Conservation (phyloP, 2,797 vertebrate species). For the Sebastes nivosus region DNA sequence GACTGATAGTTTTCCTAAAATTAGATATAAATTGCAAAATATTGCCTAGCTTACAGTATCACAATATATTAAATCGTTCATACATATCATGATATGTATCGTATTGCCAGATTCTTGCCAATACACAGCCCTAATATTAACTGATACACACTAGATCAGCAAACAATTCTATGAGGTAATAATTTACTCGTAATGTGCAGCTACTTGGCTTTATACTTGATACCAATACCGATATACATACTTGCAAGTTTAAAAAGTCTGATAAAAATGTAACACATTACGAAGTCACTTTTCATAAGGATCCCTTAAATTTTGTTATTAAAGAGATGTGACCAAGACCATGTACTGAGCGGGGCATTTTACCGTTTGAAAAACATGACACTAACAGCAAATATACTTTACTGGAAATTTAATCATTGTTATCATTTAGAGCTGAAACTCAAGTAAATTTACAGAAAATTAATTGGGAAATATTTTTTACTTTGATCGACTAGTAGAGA, state of each 20-base stretch:
- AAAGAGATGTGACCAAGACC: background rate
- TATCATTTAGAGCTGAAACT: background rate
- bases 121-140: background rate
- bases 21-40: too few species aligned
- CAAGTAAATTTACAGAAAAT: background rate
- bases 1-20: too few species aligned
- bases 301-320: background rate
- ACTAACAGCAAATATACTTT: background rate
- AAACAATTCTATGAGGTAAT: background rate
- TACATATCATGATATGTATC: too few species aligned
- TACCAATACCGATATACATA: background rate
- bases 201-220: background rate
- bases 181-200: background rate
- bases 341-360: background rate
- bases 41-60: too few species aligned
- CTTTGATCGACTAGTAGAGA: background rate
- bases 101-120: too few species aligned
- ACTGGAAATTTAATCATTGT: background rate
- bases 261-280: background rate
- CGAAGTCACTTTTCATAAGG: background rate
- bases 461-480: background rate
- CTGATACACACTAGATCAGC: background rate
- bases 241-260: background rate
- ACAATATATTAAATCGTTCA: too few species aligned
- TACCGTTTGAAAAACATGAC: background rate